A percentile compares a stretch with the other conserved stretches of the same genome.
Evolutionary conservation across 2,797 vertebrate species (phyloP).

Genomic region (Rhinella marina): DNA sequence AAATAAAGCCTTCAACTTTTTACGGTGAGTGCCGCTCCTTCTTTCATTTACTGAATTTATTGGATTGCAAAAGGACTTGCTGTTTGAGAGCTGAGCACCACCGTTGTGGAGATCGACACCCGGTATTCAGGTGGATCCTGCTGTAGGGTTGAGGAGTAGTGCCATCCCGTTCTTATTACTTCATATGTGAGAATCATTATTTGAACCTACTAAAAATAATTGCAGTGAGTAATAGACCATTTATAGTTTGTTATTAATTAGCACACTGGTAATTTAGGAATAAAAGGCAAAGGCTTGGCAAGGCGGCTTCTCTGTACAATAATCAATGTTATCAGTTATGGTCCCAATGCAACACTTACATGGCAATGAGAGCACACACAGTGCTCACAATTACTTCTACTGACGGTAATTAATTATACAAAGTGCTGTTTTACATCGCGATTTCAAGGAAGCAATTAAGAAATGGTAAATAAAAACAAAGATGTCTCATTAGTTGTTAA

Average conservation of each 20-base stretch:
- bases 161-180: no score
- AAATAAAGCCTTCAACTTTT: no score
- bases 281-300: slow-evolving; percentile 46
- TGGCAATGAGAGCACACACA: slow-evolving; percentile 43
- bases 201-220: slow-evolving; percentile 34
- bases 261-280: slow-evolving; percentile 34
- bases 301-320: slow-evolving; percentile 50
- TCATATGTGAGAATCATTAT: slow-evolving; percentile 11
- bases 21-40: no score
- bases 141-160: no score
- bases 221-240: slow-evolving; percentile 41
- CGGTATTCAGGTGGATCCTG: no score
- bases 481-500: slow-evolving; percentile 12
- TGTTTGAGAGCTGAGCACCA: no score
- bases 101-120: no score
- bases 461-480: slow-evolving; percentile 46
- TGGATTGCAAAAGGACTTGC: no score
- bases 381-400: slow-evolving; percentile 47
- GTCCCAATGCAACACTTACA: slow-evolving; percentile 59
- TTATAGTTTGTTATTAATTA: slow-evolving; percentile 56
- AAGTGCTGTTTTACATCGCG: slow-evolving; percentile 38
- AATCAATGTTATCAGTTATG: slow-evolving; percentile 60
- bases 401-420: slow-evolving; percentile 55
- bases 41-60: no score
- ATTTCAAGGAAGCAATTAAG: slow-evolving; percentile 46